Conservation (phyloP, 1,140 invertebrate genomes). For the Neotoxoptera formosana region DNA sequence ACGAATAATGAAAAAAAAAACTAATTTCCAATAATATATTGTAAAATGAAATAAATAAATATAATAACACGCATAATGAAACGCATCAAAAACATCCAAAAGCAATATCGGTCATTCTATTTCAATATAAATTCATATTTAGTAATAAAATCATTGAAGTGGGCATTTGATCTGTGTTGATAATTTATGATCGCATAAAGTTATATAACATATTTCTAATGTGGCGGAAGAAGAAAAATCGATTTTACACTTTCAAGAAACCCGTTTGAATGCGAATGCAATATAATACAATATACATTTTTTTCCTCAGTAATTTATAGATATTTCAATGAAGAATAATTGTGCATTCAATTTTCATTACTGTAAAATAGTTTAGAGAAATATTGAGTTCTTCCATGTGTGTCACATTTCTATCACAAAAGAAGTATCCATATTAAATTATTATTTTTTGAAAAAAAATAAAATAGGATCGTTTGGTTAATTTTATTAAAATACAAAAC, state of each 20-base stretch:
- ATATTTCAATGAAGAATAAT: background rate
- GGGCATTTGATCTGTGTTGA: background rate
- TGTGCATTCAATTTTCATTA: background rate
- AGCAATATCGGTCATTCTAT: background rate
- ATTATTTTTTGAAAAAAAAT: background rate
- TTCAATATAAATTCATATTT: background rate
- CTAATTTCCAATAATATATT: background rate
- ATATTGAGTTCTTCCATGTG: background rate
- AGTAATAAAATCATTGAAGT: background rate
- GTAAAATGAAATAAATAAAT: background rate
- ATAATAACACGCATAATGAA: background rate
- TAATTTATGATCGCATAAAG: slow-evolving; percentile 7
- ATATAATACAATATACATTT: background rate
- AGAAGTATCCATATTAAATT: background rate
- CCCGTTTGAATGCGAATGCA: background rate
- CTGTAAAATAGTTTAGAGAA: background rate
- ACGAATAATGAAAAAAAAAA: background rate
- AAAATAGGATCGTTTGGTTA: background rate
- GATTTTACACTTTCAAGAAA: background rate
- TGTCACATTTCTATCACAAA: background rate
- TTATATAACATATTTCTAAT: background rate
- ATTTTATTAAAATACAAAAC: background rate
- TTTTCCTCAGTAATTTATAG: background rate
- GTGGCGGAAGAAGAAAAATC: background rate
- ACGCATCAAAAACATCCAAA: background rate